Evolutionary conservation across 2,888 invertebrate species (phyloP).

Genomic region (Dexiosoma caninum): DNA sequence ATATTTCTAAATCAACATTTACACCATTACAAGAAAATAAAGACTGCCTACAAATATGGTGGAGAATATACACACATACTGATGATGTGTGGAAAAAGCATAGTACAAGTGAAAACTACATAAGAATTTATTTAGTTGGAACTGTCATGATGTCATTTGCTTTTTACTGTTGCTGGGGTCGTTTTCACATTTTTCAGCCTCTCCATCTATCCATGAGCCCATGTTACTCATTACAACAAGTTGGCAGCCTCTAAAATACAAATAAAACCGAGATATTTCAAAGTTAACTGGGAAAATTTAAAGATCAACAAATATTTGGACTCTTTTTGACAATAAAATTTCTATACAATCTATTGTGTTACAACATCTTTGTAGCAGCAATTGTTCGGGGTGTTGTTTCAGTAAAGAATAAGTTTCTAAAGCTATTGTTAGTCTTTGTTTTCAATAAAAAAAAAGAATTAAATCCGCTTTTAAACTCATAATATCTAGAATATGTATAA

Average conservation of each 20-base stretch:
- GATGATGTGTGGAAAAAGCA: too few relatives aligned
- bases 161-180: not conserved
- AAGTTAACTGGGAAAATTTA: not conserved
- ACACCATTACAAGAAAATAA: conserved; percentile 8
- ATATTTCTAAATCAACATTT: conserved; percentile 28
- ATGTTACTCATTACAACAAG: not conserved
- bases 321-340: conserved; percentile 16
- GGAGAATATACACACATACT: not conserved
- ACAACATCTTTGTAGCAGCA: not conserved
- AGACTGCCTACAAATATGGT: conserved; percentile 16
- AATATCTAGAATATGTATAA: conserved; percentile 42
- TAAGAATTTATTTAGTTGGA: not conserved
- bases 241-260: conserved; percentile 5
- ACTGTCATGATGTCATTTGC: conserved; percentile 26
- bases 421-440: conserved; percentile 27
- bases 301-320: not conserved
- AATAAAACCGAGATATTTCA: not conserved
- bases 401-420: conserved; percentile 7
- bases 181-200: too few relatives aligned
- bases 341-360: not conserved
- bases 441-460: not conserved
- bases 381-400: not conserved
- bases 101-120: not conserved
- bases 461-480: conserved; percentile 31
- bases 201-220: not conserved